These are phyloP conservation scores for Anastrepha obliqua DNA, from an alignment of 1,140 invertebrate genomes.

Conservation along the genomic window DNA sequence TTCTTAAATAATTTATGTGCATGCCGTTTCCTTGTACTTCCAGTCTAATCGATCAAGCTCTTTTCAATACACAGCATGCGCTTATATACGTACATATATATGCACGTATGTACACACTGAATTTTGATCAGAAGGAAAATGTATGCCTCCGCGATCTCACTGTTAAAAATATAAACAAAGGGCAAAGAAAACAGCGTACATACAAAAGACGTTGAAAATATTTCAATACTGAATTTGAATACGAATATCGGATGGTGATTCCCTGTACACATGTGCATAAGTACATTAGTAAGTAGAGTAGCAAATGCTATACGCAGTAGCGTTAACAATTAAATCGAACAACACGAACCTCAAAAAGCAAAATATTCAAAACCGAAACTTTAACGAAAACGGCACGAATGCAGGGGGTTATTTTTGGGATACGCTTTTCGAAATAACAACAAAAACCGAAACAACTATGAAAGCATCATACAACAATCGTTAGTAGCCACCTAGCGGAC, in stretches of 20 bases:
- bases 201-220: not conserved
- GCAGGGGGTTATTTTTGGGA: slow-evolving; percentile 60
- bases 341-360: slow-evolving; percentile 16
- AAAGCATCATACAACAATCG: slow-evolving; percentile 2
- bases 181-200: not conserved
- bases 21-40: too few relatives aligned
- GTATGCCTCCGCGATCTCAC: slow-evolving; percentile 1
- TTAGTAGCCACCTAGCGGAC: slow-evolving; percentile 5
- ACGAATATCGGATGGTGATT: not conserved
- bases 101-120: too few relatives aligned
- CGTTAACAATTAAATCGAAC: slow-evolving; percentile 6
- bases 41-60: too few relatives aligned
- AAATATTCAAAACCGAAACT: slow-evolving; percentile 41
- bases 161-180: not conserved
- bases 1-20: too few relatives aligned
- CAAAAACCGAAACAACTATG: not conserved
- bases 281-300: not conserved
- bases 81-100: too few relatives aligned
- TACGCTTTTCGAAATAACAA: slow-evolving; percentile 54
- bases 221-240: not conserved
- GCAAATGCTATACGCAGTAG: slow-evolving; percentile 2
- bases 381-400: slow-evolving; percentile 45
- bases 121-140: not conserved
- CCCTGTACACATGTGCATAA: not conserved
- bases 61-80: too few relatives aligned